These are phyloP conservation scores for Arvicanthis niloticus DNA, from an alignment of 2,113 vertebrate genomes.

Conservation along the genomic window DNA sequence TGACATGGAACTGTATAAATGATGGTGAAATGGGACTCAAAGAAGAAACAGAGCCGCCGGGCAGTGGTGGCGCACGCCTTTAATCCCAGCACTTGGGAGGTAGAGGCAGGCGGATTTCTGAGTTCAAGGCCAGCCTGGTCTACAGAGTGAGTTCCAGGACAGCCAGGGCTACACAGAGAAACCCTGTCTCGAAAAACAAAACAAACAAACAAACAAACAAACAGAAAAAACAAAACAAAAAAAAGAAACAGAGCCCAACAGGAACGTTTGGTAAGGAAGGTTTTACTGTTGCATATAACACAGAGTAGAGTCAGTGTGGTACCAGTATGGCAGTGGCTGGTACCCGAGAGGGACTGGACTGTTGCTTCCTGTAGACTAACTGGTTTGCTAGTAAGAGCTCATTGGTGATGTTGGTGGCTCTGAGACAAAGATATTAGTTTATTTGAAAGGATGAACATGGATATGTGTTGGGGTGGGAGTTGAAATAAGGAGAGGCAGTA, in stretches of 20 bases:
- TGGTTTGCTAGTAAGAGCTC: not conserved
- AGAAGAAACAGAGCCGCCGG: not conserved
- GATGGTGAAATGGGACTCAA: not conserved
- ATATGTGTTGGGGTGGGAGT: not conserved
- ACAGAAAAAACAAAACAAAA: too few relatives aligned
- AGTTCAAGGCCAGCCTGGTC: too few relatives aligned
- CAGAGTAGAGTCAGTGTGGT: not conserved
- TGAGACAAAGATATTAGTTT: slow-evolving; percentile 31
- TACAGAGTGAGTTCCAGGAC: too few relatives aligned
- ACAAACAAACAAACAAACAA: too few relatives aligned
- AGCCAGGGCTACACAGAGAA: too few relatives aligned
- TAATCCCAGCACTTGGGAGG: too few relatives aligned
- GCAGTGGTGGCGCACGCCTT: too few relatives aligned
- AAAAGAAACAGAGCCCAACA: not conserved
- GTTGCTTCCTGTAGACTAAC: not conserved
- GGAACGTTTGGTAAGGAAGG: not conserved
- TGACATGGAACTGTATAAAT: not conserved
- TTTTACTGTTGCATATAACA: not conserved
- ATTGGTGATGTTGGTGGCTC: not conserved
- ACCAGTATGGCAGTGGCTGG: not conserved
- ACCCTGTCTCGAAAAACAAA: too few relatives aligned
- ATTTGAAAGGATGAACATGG: slow-evolving; percentile 27
- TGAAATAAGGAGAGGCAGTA: not conserved
- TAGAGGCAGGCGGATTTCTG: too few relatives aligned
- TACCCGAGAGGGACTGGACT: not conserved